Conservation (phyloP, 2,888 invertebrate species). For the Acanthosepion esculentum region DNA sequence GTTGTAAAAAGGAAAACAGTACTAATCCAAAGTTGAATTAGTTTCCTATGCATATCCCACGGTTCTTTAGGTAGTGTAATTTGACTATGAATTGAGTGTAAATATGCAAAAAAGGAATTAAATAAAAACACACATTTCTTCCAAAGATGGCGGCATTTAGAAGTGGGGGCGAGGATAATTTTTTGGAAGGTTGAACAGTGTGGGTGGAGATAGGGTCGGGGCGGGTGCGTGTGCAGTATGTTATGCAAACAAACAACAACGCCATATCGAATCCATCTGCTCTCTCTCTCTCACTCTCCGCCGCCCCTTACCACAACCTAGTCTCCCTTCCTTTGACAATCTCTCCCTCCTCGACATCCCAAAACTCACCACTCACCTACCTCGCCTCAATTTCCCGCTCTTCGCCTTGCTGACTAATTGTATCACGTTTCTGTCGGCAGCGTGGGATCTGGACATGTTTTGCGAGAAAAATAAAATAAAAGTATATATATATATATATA, state of each 20-base stretch:
- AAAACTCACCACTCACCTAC: not conserved
- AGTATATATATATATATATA: too few species aligned
- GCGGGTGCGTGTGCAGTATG: not conserved
- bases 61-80: not conserved
- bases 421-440: not conserved
- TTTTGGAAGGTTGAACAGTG: slow-evolving; percentile 8
- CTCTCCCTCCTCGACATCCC: not conserved
- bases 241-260: slow-evolving; percentile 33
- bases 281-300: not conserved
- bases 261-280: slow-evolving; percentile 1
- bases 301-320: not conserved
- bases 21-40: not conserved
- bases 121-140: not conserved
- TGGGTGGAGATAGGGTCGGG: not conserved
- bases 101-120: not conserved
- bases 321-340: not conserved
- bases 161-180: not conserved
- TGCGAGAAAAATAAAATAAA: not conserved
- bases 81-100: slow-evolving; percentile 13
- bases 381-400: not conserved
- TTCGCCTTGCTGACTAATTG: slow-evolving; percentile 22
- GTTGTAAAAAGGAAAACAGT: not conserved
- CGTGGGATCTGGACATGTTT: slow-evolving; percentile 23
- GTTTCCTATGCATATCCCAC: not conserved
- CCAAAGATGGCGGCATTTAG: not conserved